These are phyloP conservation scores for Seira ritae DNA, from an alignment of 2,888 invertebrate genomes.

Conservation along the genomic window DNA sequence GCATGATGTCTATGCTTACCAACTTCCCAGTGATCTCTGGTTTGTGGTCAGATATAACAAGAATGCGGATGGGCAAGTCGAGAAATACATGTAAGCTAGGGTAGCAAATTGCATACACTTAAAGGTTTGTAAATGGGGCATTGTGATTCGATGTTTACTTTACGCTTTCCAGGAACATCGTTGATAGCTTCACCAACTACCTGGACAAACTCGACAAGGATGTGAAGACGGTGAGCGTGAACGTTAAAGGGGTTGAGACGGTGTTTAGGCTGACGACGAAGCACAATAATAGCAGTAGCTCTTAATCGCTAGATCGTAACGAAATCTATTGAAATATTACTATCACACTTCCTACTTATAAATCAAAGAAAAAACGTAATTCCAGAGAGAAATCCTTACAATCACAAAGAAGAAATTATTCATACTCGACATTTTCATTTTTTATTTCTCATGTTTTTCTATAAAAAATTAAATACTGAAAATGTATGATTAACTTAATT, in stretches of 20 bases:
- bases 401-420: background rate
- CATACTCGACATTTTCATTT: too few species aligned
- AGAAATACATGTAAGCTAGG: conserved; percentile 74
- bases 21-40: conserved; percentile 72
- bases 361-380: conserved; percentile 11
- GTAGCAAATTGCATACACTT: conserved; percentile 3
- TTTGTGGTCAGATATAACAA: conserved; percentile 72
- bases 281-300: conserved; percentile 61
- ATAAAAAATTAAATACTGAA: too few species aligned
- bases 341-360: background rate
- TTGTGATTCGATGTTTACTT: conserved; percentile 24
- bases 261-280: conserved; percentile 72
- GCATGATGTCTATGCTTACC: conserved; percentile 73
- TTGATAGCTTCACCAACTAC: conserved; percentile 72
- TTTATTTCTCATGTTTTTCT: too few species aligned
- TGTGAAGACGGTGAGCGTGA: conserved; percentile 72
- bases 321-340: background rate
- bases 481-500: too few species aligned
- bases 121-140: conserved; percentile 24
- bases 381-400: background rate
- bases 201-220: conserved; percentile 72
- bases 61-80: conserved; percentile 69
- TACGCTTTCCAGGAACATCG: conserved; percentile 57
- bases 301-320: conserved; percentile 18
- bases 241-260: conserved; percentile 73